phyloP scores from a whole-genome alignment of 2,113 vertebrate species.

The Peucedramus taeniatus region DNA sequence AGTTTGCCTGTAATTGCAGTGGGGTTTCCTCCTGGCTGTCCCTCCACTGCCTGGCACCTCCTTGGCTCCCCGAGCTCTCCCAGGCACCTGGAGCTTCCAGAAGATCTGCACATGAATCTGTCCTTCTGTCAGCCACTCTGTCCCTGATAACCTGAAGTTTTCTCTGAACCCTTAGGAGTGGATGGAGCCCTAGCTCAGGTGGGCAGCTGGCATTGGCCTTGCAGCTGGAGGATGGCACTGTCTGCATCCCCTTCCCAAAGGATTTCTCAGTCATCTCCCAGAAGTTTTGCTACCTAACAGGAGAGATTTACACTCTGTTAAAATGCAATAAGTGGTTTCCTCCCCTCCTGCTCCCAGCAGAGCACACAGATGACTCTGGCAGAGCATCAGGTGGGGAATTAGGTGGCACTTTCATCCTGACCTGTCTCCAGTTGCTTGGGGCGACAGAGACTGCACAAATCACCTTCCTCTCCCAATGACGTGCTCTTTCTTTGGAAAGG shows the following conservation, averaged over 20 bases:
- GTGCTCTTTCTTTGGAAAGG: background rate
- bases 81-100: background rate
- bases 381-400: conserved; percentile 37
- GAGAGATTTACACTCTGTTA: conserved; percentile 24
- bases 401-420: background rate
- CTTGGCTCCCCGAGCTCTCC: background rate
- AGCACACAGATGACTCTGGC: background rate
- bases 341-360: background rate
- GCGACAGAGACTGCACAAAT: background rate
- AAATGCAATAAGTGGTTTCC: background rate
- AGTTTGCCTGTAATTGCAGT: background rate
- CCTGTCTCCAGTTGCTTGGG: background rate
- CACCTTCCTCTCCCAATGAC: background rate
- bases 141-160: background rate
- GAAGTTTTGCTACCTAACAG: background rate
- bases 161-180: background rate
- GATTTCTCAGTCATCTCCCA: background rate
- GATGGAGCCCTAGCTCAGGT: background rate
- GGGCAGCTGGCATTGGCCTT: accelerated
- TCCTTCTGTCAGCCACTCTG: background rate
- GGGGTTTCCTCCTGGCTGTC: background rate
- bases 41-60: background rate
- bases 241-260: background rate
- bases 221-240: background rate
- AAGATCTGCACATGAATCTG: background rate